A percentile compares a stretch with the other conserved stretches of the same genome.
Conservation (phyloP, 92 coral and sea anemone genomes). For the Parazoanthus swiftii region DNA sequence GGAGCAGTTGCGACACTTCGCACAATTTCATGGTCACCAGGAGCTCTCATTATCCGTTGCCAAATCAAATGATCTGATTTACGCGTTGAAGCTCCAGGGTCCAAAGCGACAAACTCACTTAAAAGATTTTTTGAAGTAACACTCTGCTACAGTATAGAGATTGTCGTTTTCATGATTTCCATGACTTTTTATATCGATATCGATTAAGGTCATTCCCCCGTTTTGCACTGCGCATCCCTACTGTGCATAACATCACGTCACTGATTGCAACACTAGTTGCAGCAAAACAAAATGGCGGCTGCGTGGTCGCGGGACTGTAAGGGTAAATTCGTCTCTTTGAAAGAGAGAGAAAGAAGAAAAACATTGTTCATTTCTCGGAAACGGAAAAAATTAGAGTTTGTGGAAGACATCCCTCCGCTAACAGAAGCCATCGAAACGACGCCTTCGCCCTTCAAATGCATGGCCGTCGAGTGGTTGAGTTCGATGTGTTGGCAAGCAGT, state of each 20-base stretch:
- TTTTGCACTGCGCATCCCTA: no score
- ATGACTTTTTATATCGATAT: neutral
- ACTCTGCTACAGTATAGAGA: conserved; percentile 4
- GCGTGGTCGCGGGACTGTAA: no score
- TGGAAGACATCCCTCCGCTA: neutral
- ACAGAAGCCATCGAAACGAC: neutral
- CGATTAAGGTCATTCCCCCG: no score
- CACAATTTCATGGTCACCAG: conserved; percentile 52
- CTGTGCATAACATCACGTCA: no score
- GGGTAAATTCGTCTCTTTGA: no score
- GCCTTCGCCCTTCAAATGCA: neutral
- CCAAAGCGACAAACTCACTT: conserved; percentile 41
- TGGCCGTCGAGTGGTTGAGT: neutral
- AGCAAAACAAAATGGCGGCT: no score
- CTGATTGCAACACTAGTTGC: no score
- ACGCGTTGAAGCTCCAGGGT: conserved; percentile 43
- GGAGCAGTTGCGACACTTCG: conserved; percentile 51
- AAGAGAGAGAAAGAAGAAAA: neutral
- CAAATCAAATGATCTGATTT: conserved; percentile 40
- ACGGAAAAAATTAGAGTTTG: conserved; percentile 2
- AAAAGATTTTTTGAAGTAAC: conserved; percentile 37
- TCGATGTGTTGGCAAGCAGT: neutral
- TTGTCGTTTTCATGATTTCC: neutral
- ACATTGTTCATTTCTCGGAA: neutral
- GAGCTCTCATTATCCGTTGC: conserved; percentile 46